Evolutionary conservation across 2,113 vertebrate genomes (phyloP).

Genomic region (Gobius niger): DNA sequence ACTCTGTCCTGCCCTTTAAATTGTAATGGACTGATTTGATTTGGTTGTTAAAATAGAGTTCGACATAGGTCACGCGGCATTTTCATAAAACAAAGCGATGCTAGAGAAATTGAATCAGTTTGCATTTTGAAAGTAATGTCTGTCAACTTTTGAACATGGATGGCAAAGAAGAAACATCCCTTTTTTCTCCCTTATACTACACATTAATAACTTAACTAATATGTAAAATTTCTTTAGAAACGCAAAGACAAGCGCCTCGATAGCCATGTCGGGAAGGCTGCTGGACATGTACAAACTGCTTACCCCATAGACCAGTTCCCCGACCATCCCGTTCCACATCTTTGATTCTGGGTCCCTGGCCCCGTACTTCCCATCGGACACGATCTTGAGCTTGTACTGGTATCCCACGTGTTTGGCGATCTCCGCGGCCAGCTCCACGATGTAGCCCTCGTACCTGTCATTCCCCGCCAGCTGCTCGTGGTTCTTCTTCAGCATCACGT

Average conservation of each 20-base stretch:
- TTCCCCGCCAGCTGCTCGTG: conserved; percentile 92
- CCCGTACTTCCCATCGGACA: conserved; percentile 94
- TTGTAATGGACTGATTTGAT: background rate
- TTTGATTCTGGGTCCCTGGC: conserved; percentile 92
- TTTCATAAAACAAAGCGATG: background rate
- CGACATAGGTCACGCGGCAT: background rate
- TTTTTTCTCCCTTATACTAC: background rate
- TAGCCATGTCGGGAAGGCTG: too few relatives aligned
- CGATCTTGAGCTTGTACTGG: conserved; percentile 92
- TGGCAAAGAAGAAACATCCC: background rate
- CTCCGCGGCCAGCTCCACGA: conserved; percentile 94
- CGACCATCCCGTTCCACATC: conserved; percentile 99
- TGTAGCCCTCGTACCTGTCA: conserved; percentile 95
- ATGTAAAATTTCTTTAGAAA: too few relatives aligned
- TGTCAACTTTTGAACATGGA: background rate
- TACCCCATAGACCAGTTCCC: conserved; percentile 95
- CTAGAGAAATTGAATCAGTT: background rate
- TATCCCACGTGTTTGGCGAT: conserved; percentile 97
- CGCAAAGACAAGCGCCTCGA: too few relatives aligned
- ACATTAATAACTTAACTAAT: background rate
- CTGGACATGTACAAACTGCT: background rate
- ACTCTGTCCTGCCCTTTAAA: background rate
- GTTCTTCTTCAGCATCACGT: conserved; percentile 98
- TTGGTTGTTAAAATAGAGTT: background rate
- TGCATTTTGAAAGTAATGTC: background rate